Conservation (phyloP, 1,140 invertebrate genomes). For the Pomacea maculata region DNA sequence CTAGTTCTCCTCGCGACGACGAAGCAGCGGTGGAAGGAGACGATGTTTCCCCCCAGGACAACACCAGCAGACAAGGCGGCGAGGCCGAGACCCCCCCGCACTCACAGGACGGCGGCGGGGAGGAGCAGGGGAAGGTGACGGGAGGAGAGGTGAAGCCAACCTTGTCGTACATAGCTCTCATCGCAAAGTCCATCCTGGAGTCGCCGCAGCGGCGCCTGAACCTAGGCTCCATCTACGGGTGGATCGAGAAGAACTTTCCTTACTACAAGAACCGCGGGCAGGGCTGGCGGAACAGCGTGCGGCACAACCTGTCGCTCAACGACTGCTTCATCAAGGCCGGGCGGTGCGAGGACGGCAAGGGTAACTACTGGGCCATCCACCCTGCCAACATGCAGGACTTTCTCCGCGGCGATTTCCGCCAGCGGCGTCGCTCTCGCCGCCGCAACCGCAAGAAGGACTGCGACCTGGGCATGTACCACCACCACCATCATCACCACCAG, state of each 20-base stretch:
- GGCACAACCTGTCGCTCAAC: constrained; percentile 64
- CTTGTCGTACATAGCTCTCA: constrained; percentile 60
- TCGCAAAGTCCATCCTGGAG: constrained; percentile 58
- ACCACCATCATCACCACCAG: constrained; percentile 5
- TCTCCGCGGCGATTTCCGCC: constrained; percentile 87
- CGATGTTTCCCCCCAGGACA: constrained; percentile 6
- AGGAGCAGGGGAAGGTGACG: constrained; percentile 38
- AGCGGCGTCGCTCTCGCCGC: constrained; percentile 52
- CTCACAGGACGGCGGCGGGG: constrained; percentile 27
- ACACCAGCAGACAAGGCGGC: constrained; percentile 27
- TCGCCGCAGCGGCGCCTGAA: constrained; percentile 51
- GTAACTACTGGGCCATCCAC: constrained; percentile 93
- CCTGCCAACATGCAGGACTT: constrained; percentile 97
- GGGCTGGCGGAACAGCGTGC: constrained; percentile 64
- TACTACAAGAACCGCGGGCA: constrained; percentile 58
- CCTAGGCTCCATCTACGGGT: constrained; percentile 59
- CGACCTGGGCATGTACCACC: constrained; percentile 55
- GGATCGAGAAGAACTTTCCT: constrained; percentile 61
- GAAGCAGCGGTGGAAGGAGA: constrained; percentile 1
- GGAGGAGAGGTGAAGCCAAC: constrained; percentile 54
- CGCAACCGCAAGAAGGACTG: constrained; percentile 58
- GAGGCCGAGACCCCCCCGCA: constrained; percentile 13
- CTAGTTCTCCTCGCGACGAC: constrained; percentile 9
- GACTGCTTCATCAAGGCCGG: constrained; percentile 65
- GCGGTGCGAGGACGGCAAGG: constrained; percentile 62